Conservation (phyloP, 2,888 invertebrate genomes). For the Lepidocyrtinus sp. region DNA sequence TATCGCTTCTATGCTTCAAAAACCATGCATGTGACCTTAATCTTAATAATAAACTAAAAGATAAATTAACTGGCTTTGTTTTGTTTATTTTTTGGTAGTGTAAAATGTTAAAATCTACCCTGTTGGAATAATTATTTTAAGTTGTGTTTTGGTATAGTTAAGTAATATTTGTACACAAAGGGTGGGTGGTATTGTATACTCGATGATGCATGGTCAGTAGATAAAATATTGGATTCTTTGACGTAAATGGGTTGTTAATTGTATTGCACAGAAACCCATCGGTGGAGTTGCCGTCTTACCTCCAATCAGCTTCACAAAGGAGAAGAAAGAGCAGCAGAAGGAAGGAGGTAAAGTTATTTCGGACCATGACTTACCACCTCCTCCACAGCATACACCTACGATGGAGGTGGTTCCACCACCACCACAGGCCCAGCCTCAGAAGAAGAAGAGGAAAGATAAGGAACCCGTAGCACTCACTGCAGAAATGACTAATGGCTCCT, state of each 20-base stretch:
- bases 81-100: too few relatives aligned
- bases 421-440: conserved; percentile 68
- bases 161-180: too few relatives aligned
- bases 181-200: too few relatives aligned
- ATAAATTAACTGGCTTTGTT: too few relatives aligned
- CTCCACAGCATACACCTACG: conserved; percentile 38
- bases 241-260: neutral
- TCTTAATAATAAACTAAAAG: neutral
- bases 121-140: too few relatives aligned
- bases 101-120: too few relatives aligned
- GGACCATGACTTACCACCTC: conserved; percentile 18
- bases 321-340: conserved; percentile 73
- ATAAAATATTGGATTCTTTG: too few relatives aligned
- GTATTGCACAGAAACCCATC: conserved; percentile 80
- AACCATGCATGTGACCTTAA: neutral
- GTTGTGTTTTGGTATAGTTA: too few relatives aligned
- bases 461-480: conserved; percentile 70
- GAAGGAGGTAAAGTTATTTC: conserved; percentile 66
- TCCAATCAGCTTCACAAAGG: conserved; percentile 74
- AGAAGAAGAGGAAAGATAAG: conserved; percentile 74
- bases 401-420: conserved; percentile 54
- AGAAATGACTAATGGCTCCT: conserved; percentile 61
- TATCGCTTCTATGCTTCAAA: neutral
- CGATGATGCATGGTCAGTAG: too few relatives aligned
- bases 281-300: conserved; percentile 90